A percentile compares a stretch with the other conserved stretches of the same genome.
Evolutionary conservation across 2,797 vertebrate genomes (phyloP).

Genomic region (Catamblyrhynchus diadema): DNA sequence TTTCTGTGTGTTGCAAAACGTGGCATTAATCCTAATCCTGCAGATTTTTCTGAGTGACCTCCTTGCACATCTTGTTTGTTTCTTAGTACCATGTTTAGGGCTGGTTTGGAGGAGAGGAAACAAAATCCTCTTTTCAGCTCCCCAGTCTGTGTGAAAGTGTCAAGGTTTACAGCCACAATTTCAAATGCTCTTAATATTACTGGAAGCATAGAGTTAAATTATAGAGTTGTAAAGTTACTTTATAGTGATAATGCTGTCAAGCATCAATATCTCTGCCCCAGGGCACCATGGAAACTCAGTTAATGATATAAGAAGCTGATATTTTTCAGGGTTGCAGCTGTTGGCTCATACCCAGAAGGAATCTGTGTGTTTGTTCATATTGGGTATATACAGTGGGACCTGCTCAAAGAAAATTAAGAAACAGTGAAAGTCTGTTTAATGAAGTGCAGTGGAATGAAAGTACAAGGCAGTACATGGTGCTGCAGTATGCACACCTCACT

Average conservation of each 20-base stretch:
- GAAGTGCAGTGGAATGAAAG: neutral
- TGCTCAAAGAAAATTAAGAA: constrained; percentile 54
- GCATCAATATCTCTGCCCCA: constrained; percentile 67
- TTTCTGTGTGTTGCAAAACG: neutral
- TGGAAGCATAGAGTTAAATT: constrained; percentile 81
- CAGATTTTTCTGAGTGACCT: neutral
- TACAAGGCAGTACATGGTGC: neutral
- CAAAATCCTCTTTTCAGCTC: constrained; percentile 2
- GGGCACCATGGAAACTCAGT: constrained; percentile 74
- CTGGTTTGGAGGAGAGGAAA: constrained; percentile 3
- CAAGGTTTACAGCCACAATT: constrained; percentile 72
- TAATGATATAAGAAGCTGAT: constrained; percentile 70
- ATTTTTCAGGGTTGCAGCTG: constrained; percentile 65
- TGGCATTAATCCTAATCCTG: neutral
- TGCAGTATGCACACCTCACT: neutral
- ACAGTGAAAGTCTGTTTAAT: constrained; percentile 22
- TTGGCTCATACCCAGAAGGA: constrained; percentile 59
- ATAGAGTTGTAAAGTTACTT: constrained; percentile 81
- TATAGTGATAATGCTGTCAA: constrained; percentile 78
- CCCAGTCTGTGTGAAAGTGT: constrained; percentile 43
- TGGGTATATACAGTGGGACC: neutral
- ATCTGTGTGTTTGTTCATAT: constrained; percentile 44
- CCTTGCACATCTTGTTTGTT: neutral
- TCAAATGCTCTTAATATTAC: constrained; percentile 75
- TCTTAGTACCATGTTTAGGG: neutral